Evolutionary conservation across 2,797 vertebrate species (phyloP).

Genomic region (Xenops minutus): DNA sequence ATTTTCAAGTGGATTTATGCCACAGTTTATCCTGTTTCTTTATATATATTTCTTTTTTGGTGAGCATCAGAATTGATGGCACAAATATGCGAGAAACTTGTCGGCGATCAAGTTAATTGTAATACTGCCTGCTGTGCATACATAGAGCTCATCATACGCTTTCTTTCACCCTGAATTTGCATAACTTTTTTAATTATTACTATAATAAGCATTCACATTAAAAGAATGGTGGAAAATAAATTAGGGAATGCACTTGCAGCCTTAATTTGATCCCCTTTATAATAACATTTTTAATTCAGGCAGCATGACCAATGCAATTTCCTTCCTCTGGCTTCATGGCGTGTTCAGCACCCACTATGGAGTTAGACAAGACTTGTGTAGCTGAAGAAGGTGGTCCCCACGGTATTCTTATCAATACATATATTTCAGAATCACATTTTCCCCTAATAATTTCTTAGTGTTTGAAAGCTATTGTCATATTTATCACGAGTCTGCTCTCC

Average conservation of each 20-base stretch:
- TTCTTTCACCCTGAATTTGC: neutral
- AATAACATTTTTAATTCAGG: neutral
- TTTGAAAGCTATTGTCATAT: neutral
- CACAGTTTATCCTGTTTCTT: neutral
- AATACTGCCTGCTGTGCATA: neutral
- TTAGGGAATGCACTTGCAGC: neutral
- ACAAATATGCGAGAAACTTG: neutral
- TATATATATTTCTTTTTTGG: neutral
- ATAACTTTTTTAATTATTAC: neutral
- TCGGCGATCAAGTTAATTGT: neutral
- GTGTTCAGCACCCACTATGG: neutral
- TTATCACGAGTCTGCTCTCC: neutral
- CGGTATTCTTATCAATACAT: neutral
- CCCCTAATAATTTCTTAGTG: neutral
- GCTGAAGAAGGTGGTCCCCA: neutral
- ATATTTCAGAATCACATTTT: neutral
- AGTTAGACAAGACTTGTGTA: neutral
- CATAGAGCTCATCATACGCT: neutral
- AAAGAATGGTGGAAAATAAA: conserved; percentile 7
- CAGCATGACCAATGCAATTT: neutral
- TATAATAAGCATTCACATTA: conserved; percentile 4
- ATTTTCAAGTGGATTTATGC: neutral
- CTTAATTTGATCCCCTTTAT: neutral
- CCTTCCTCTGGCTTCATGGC: neutral
- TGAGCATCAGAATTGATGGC: neutral